Evolutionary conservation across 2,888 invertebrate genomes (phyloP).

Genomic region (Cylloceria caligata): DNA sequence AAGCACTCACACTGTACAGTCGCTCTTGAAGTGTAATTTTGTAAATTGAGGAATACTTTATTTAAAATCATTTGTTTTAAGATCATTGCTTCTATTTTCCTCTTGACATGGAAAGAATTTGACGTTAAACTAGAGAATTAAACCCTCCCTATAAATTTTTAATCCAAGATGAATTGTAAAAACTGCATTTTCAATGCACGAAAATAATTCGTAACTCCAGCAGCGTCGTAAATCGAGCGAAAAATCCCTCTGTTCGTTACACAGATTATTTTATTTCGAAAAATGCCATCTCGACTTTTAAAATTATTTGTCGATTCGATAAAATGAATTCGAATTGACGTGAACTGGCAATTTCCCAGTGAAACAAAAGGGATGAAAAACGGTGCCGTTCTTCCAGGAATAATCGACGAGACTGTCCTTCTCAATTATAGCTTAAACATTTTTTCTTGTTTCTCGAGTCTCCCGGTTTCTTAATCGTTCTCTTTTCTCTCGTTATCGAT

Average conservation of each 20-base stretch:
- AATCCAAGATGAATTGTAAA: background rate
- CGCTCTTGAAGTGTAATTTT: background rate
- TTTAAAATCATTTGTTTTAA: no score
- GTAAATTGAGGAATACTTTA: no score
- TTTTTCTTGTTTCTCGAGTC: slow-evolving; percentile 19
- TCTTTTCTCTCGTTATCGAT: slow-evolving; percentile 30
- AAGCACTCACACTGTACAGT: background rate
- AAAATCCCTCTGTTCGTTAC: background rate
- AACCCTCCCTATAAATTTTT: background rate
- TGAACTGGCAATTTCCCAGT: slow-evolving; percentile 17
- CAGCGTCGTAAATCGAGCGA: background rate
- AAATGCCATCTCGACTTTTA: background rate
- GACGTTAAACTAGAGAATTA: no score
- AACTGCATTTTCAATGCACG: background rate
- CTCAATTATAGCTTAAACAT: slow-evolving; percentile 45
- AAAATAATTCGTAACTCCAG: background rate
- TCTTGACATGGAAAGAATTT: no score
- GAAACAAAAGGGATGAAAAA: background rate
- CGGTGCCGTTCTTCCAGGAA: background rate
- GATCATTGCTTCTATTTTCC: no score
- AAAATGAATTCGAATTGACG: background rate
- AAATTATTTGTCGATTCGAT: slow-evolving; percentile 17
- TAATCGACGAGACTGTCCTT: slow-evolving; percentile 25
- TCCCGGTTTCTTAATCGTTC: background rate
- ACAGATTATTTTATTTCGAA: background rate